These are phyloP conservation scores for Drosophila malerkotliana DNA, from an alignment of 1,140 invertebrate genomes.

Conservation along the genomic window DNA sequence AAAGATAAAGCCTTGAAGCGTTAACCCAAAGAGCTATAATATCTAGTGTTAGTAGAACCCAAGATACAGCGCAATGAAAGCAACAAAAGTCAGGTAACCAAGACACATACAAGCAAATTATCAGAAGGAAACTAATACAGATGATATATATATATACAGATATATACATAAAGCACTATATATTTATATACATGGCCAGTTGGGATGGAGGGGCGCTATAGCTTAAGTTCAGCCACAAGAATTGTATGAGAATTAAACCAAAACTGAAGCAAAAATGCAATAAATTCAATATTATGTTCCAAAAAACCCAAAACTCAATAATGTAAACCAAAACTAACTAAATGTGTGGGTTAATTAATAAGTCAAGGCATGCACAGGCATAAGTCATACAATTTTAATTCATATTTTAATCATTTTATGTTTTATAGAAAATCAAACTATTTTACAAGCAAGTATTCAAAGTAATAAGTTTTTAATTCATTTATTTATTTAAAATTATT, in stretches of 20 bases:
- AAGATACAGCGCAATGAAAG: constrained; percentile 56
- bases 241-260: constrained; percentile 54
- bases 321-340: constrained; percentile 43
- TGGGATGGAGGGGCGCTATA: constrained; percentile 37
- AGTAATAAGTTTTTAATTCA: not conserved
- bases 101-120: constrained; percentile 62
- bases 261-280: constrained; percentile 59
- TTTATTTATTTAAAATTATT: not conserved
- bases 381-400: not conserved
- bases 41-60: constrained; percentile 32
- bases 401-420: too few species aligned
- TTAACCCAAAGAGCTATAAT: constrained; percentile 60
- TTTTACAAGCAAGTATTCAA: not conserved
- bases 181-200: constrained; percentile 63
- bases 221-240: constrained; percentile 69
- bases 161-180: constrained; percentile 55
- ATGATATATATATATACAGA: constrained; percentile 26
- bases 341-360: constrained; percentile 33
- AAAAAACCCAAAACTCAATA: constrained; percentile 32
- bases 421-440: too few species aligned
- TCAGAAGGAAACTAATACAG: constrained; percentile 44
- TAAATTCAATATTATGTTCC: constrained; percentile 66
- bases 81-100: constrained; percentile 74
- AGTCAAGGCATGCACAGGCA: constrained; percentile 7
- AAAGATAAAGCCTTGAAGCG: constrained; percentile 34